Evolutionary conservation across 2,888 invertebrate genomes (phyloP), one percentile per base, ranked within the genome.

Genomic region (Cephus sareptanus): DNA sequence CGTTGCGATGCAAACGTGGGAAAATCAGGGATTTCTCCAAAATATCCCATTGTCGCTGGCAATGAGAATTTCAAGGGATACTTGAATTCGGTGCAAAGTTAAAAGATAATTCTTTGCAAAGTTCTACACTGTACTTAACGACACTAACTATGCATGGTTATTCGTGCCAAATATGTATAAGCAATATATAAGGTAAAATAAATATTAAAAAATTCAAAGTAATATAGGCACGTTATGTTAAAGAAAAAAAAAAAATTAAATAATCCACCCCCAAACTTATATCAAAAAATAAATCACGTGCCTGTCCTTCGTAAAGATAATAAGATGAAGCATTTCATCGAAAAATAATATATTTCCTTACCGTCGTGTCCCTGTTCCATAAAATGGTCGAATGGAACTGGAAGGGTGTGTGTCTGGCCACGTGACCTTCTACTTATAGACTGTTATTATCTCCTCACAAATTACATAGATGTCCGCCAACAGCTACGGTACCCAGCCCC

Each of bases 361-460:
- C 56, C 9, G 23, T 56, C 56, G 23, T 56, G 23, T 56, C 56
- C 56, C 56, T 56, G 9, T 56, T 56, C 56, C 56, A 56, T 56
- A 56, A 56, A 56, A 56, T 56, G 23, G 23, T 56, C 23, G 23
- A 23, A 56, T 56, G 15, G 23, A 56, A 23, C 6, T 56, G 56
- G 23, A 56, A 9, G 56, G 56, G 56, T 56, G 56, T 56, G 23
- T 56, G 9, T 56, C 56, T 56, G 56, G 56, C 56, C 56, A 23
- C 56, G 56, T 56, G 40, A 56, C 40, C 40, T 56, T 56, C 56
- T 56, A 56, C 56, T 56, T 56, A 56, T 23, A 80, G 80, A 79
- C 74, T 79, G 84, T 87, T 85, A 85, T 86, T 87, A 85, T 87
- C 87, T 81, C 80, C 78, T 86, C 86, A 76, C 83, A 86, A 86